Conservation (phyloP, 2,888 invertebrate genomes). For the Hypomecis punctinalis region DNA sequence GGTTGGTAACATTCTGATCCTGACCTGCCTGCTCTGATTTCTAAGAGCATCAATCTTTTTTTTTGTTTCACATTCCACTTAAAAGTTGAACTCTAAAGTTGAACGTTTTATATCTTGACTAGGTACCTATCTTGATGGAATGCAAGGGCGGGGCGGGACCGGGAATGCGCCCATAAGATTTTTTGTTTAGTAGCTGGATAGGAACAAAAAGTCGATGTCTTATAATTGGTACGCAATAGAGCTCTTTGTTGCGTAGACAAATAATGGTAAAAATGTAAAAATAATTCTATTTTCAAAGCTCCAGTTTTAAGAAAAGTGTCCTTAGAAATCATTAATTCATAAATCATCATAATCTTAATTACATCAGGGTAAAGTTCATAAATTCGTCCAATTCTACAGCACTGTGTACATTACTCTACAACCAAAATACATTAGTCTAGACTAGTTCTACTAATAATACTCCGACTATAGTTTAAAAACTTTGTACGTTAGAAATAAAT, state of each 20-base stretch:
- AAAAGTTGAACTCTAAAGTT: slow-evolving; percentile 36
- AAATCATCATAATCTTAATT: no score
- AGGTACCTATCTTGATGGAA: slow-evolving; percentile 55
- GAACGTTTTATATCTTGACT: slow-evolving; percentile 43
- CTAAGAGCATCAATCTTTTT: slow-evolving; percentile 47
- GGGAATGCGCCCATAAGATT: slow-evolving; percentile 56
- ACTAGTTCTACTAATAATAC: no score
- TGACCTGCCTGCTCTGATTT: slow-evolving; percentile 31
- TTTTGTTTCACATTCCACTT: slow-evolving; percentile 49
- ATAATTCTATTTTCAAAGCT: neutral
- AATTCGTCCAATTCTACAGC: no score
- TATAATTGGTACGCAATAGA: slow-evolving; percentile 22
- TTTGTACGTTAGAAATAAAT: no score
- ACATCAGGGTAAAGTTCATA: no score
- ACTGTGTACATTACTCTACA: no score
- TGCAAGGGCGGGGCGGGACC: slow-evolving; percentile 58
- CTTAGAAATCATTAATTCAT: neutral
- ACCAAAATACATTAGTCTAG: no score
- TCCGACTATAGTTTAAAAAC: no score
- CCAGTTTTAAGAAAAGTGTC: neutral
- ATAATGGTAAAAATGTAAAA: slow-evolving; percentile 2
- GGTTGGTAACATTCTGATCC: neutral
- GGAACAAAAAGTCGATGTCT: slow-evolving; percentile 40
- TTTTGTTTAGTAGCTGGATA: slow-evolving; percentile 47
- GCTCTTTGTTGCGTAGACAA: slow-evolving; percentile 8